Evolutionary conservation across 2,113 vertebrate genomes (phyloP).

Genomic region (Bombycilla garrulus): DNA sequence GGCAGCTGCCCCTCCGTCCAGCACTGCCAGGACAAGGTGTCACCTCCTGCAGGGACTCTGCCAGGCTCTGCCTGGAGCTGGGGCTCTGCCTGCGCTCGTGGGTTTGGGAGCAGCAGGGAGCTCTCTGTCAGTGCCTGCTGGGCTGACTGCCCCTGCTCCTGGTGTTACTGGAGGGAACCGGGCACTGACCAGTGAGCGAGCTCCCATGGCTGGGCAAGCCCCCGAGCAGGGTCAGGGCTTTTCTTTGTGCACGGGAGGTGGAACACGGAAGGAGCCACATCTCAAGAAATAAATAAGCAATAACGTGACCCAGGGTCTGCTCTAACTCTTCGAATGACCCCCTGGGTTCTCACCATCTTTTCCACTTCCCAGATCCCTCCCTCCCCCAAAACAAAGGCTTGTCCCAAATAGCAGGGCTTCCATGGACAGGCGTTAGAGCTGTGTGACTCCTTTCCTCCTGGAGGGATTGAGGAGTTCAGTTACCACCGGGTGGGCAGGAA

Average conservation of each 20-base stretch:
- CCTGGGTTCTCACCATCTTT: slow-evolving; percentile 22
- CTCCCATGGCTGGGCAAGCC: background rate
- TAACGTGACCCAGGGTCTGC: background rate
- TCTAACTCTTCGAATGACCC: background rate
- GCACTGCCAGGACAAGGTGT: background rate
- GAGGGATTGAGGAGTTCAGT: slow-evolving; percentile 46
- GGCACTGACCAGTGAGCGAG: background rate
- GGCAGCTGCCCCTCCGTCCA: background rate
- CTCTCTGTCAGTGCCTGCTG: background rate
- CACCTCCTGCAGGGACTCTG: background rate
- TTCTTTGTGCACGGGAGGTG: background rate
- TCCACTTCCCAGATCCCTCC: slow-evolving; percentile 36
- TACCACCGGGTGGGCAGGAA: slow-evolving; percentile 76
- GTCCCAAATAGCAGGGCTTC: slow-evolving; percentile 47
- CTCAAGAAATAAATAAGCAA: background rate
- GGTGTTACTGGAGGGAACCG: background rate
- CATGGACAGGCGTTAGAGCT: slow-evolving; percentile 69
- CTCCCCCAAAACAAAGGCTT: background rate
- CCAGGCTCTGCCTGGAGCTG: background rate
- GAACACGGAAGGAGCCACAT: slow-evolving; percentile 27
- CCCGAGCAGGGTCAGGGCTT: background rate
- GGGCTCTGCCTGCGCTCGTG: background rate
- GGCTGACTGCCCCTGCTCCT: background rate
- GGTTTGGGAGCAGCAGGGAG: background rate
- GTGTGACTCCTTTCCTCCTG: slow-evolving; percentile 67